These are phyloP conservation scores for Isaurus tuberculatus DNA, from an alignment of 92 coral and sea anemone genomes.

Conservation along the genomic window DNA sequence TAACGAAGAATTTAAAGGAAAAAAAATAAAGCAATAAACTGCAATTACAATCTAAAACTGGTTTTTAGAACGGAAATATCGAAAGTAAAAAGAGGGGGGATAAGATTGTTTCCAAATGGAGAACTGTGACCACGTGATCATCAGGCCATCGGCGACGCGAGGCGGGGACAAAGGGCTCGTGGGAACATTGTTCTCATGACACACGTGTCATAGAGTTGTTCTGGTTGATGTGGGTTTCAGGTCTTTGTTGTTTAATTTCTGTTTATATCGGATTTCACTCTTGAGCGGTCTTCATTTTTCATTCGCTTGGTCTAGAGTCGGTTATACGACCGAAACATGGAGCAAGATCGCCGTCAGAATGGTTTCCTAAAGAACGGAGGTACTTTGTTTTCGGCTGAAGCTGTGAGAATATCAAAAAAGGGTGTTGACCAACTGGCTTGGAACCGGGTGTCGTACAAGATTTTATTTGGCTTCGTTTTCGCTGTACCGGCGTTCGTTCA, in stretches of 20 bases:
- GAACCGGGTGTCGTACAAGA: slow-evolving; percentile 84
- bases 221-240: not conserved
- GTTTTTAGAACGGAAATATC: not conserved
- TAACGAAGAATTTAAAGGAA: not conserved
- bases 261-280: not conserved
- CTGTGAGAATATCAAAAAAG: slow-evolving; percentile 30
- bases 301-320: not conserved
- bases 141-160: not conserved
- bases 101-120: not conserved
- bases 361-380: slow-evolving; percentile 74
- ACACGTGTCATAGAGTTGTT: slow-evolving; percentile 29
- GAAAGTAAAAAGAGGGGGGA: not conserved
- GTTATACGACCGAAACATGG: slow-evolving; percentile 11
- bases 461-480: slow-evolving; percentile 72
- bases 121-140: slow-evolving; percentile 20
- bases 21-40: not conserved
- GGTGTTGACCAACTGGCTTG: slow-evolving; percentile 90
- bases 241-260: slow-evolving; percentile 27
- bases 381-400: slow-evolving; percentile 28
- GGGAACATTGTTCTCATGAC: slow-evolving; percentile 35
- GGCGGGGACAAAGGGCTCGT: slow-evolving; percentile 27
- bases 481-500: slow-evolving; percentile 87
- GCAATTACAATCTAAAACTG: not conserved
- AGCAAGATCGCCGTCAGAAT: slow-evolving; percentile 47
- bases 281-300: not conserved